A percentile compares a stretch with the other conserved stretches of the same genome.
Conservation (phyloP, 1,140 invertebrate genomes). For the Musca vetustissima region DNA sequence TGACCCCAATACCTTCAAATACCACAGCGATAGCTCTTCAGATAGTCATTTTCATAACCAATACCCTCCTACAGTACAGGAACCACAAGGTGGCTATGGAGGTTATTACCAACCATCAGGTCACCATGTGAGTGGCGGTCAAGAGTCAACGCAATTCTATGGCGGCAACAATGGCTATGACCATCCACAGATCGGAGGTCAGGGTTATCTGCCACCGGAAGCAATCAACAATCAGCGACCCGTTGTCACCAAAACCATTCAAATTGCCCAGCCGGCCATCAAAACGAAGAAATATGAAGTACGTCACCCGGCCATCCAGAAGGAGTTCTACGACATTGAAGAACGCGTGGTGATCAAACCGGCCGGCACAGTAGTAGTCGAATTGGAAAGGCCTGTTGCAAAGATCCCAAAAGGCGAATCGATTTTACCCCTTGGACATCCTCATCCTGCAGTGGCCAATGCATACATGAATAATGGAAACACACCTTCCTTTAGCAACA, state of each 20-base stretch:
- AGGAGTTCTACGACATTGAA: constrained; percentile 69
- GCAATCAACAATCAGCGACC: constrained; percentile 35
- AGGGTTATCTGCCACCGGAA: constrained; percentile 31
- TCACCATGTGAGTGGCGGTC: not conserved
- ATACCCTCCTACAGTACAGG: constrained; percentile 44
- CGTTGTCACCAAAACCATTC: constrained; percentile 50
- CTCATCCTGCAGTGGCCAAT: constrained; percentile 46
- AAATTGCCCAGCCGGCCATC: constrained; percentile 49
- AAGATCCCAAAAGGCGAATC: constrained; percentile 61
- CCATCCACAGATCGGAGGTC: constrained; percentile 35
- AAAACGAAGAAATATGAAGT: constrained; percentile 58
- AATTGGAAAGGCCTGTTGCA: constrained; percentile 63
- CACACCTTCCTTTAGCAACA: constrained; percentile 3
- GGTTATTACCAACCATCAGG: not conserved
- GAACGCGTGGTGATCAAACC: constrained; percentile 65
- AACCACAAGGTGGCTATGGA: constrained; percentile 23
- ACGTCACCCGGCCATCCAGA: constrained; percentile 66
- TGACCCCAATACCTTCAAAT: constrained; percentile 33
- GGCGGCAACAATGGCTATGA: constrained; percentile 28
- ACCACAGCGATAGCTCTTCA: constrained; percentile 34
- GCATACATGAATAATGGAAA: constrained; percentile 42
- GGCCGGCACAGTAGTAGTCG: constrained; percentile 64
- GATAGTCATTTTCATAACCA: constrained; percentile 46
- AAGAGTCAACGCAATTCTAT: constrained; percentile 32
- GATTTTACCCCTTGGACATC: constrained; percentile 45